phyloP scores from a whole-genome alignment of 2,797 vertebrate genomes.

The Leucoraja ocellata region DNA sequence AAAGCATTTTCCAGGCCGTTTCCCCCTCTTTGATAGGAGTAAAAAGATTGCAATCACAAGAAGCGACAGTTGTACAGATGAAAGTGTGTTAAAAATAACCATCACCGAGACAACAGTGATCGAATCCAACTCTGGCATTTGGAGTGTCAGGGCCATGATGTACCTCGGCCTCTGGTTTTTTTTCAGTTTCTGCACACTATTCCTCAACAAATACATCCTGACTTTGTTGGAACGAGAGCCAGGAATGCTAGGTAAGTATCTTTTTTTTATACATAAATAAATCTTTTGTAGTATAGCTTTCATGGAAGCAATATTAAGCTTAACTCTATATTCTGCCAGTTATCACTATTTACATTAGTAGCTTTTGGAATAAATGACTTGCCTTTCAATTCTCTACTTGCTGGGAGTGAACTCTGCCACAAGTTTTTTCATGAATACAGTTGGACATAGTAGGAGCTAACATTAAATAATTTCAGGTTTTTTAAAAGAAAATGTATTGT shows the following conservation, averaged over 20 bases:
- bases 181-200: slow-evolving; percentile 96
- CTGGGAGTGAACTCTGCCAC: background rate
- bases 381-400: background rate
- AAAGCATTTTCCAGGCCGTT: slow-evolving; percentile 52
- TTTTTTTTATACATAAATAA: background rate
- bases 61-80: slow-evolving; percentile 71
- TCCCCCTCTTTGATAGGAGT: slow-evolving; percentile 58
- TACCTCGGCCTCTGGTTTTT: slow-evolving; percentile 88
- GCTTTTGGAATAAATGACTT: background rate
- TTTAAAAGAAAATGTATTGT: background rate
- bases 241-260: slow-evolving; percentile 77
- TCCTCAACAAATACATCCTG: slow-evolving; percentile 95
- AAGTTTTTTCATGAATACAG: background rate
- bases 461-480: background rate
- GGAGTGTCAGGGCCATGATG: slow-evolving; percentile 70
- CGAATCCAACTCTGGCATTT: slow-evolving; percentile 78
- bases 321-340: background rate
- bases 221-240: slow-evolving; percentile 87
- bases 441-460: background rate
- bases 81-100: slow-evolving; percentile 79
- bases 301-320: background rate
- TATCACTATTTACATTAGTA: background rate
- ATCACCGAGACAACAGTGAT: slow-evolving; percentile 87
- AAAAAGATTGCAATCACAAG: slow-evolving; percentile 69
- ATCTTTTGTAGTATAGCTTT: background rate